Evolutionary conservation across 2,888 invertebrate genomes (phyloP).

Genomic region (Diarsia brunnea): DNA sequence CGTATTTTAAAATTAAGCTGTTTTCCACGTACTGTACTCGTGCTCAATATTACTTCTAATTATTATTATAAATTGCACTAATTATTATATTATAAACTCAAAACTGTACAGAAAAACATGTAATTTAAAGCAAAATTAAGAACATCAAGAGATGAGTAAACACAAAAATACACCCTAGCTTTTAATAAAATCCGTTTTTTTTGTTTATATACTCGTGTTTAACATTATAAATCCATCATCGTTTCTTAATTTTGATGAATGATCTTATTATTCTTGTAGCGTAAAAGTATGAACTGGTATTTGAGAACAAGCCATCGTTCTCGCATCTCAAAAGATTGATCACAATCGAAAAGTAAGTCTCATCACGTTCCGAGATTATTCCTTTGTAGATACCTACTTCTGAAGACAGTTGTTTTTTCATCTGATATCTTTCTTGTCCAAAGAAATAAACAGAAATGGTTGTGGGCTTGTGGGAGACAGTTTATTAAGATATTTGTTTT

Average conservation of each 20-base stretch:
- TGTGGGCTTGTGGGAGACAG: background rate
- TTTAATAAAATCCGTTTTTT: background rate
- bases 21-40: too few species aligned
- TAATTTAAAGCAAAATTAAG: background rate
- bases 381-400: slow-evolving; percentile 4
- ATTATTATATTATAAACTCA: too few species aligned
- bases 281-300: slow-evolving; percentile 16
- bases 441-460: background rate
- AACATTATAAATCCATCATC: slow-evolving; percentile 15
- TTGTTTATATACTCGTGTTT: background rate
- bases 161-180: background rate
- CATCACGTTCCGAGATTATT: background rate
- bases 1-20: too few species aligned
- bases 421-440: background rate
- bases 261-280: slow-evolving; percentile 4
- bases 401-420: background rate
- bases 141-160: background rate
- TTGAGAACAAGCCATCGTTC: slow-evolving; percentile 19
- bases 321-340: slow-evolving; percentile 40
- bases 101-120: background rate
- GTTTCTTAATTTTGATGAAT: slow-evolving; percentile 41
- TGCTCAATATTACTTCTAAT: too few species aligned
- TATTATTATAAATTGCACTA: too few species aligned
- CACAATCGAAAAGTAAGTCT: slow-evolving; percentile 2
- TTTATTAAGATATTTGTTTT: background rate